These are phyloP conservation scores for Bufotes viridis DNA, from an alignment of 2,797 vertebrate species.

Conservation along the genomic window DNA sequence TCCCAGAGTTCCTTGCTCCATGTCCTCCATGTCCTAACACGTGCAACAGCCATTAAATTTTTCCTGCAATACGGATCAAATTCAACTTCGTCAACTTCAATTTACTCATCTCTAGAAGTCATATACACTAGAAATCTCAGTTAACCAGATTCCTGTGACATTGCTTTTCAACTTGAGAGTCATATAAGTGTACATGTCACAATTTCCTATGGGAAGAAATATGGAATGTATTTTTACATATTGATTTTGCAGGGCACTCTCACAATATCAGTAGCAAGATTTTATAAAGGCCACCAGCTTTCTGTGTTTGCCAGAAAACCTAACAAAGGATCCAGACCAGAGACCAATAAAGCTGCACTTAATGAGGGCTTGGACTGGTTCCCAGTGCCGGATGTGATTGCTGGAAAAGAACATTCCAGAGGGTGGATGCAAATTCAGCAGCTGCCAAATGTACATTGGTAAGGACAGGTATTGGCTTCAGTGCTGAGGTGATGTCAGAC, in stretches of 20 bases:
- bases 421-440: constrained; percentile 43
- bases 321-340: constrained; percentile 57
- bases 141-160: not conserved
- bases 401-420: constrained; percentile 54
- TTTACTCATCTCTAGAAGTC: too few relatives aligned
- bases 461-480: constrained; percentile 40
- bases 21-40: too few relatives aligned
- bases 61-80: too few relatives aligned
- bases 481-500: constrained; percentile 25
- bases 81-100: too few relatives aligned
- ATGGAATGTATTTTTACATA: constrained; percentile 14
- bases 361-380: constrained; percentile 47
- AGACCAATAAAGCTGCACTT: constrained; percentile 50
- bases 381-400: constrained; percentile 53
- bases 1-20: too few relatives aligned
- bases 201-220: constrained; percentile 20
- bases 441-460: constrained; percentile 46
- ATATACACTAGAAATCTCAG: not conserved
- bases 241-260: constrained; percentile 20
- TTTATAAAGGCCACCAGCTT: constrained; percentile 48
- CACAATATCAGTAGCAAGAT: constrained; percentile 46
- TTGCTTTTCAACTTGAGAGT: not conserved
- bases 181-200: not conserved
- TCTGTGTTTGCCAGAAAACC: constrained; percentile 46
- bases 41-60: too few relatives aligned